Evolutionary conservation across 2,888 invertebrate species (phyloP).

Genomic region (Candidula unifasciata): DNA sequence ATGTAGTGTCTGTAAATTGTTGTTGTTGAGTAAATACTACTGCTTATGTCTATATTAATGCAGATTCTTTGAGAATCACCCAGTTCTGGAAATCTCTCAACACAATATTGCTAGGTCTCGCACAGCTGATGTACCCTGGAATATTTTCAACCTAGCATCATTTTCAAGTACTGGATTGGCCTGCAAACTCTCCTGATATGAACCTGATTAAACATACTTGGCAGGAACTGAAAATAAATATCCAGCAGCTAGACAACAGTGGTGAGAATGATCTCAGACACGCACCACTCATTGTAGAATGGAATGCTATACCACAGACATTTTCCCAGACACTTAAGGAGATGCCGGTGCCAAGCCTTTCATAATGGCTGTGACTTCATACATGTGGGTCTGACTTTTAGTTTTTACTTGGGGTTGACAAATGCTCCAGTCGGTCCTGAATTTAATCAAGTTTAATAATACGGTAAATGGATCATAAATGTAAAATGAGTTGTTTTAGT

Average conservation of each 20-base stretch:
- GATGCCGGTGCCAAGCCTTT: slow-evolving; percentile 22
- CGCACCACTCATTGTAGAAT: slow-evolving; percentile 13
- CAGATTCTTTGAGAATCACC: slow-evolving; percentile 17
- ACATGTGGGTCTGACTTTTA: slow-evolving; percentile 12
- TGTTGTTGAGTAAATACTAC: slow-evolving; percentile 28
- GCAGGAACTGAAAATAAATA: slow-evolving; percentile 27
- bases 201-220: slow-evolving; percentile 18
- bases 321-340: slow-evolving; percentile 13
- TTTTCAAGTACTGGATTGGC: slow-evolving; percentile 27
- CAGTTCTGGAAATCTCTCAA: not conserved
- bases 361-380: not conserved
- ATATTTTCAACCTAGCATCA: slow-evolving; percentile 19
- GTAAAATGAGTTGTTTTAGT: too few relatives aligned
- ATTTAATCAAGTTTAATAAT: slow-evolving; percentile 12
- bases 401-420: slow-evolving; percentile 2
- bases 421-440: slow-evolving; percentile 6
- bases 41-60: slow-evolving; percentile 5
- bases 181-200: slow-evolving; percentile 31
- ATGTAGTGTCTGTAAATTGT: slow-evolving; percentile 3
- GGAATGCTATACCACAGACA: not conserved
- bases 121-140: slow-evolving; percentile 18
- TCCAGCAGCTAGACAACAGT: not conserved
- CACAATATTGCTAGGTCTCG: slow-evolving; percentile 6
- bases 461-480: too few relatives aligned
- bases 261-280: slow-evolving; percentile 10